phyloP scores from a whole-genome alignment of 2,797 vertebrate species.

The Chanos chanos region DNA sequence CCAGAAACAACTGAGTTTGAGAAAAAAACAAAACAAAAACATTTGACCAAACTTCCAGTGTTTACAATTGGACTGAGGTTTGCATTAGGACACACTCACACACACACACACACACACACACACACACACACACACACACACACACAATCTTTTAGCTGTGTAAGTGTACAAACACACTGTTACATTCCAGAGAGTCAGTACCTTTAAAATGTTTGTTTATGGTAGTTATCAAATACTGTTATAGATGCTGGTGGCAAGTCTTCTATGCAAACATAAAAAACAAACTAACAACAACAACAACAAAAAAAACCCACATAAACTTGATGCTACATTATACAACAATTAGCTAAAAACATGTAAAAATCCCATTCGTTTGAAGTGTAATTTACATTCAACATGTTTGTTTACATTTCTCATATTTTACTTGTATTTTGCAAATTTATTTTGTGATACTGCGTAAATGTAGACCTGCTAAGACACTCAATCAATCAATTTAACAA shows the following conservation, averaged over 20 bases:
- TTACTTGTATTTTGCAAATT: neutral
- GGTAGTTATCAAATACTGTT: constrained; percentile 28
- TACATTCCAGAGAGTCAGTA: constrained; percentile 29
- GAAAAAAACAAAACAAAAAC: too few relatives aligned
- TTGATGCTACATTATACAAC: neutral
- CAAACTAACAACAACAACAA: constrained; percentile 1
- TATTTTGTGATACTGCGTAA: neutral
- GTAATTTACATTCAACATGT: constrained; percentile 28
- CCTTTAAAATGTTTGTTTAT: constrained; percentile 1
- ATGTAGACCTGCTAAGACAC: too few relatives aligned
- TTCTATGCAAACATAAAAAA: constrained; percentile 5
- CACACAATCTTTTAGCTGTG: neutral
- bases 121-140: constrained; percentile 14
- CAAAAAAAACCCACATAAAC: constrained; percentile 9
- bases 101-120: neutral
- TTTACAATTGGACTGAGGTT: too few relatives aligned
- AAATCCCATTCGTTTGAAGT: constrained; percentile 17
- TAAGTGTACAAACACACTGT: neutral
- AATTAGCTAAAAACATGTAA: constrained; percentile 9
- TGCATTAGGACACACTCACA: neutral
- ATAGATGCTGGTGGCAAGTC: constrained; percentile 41
- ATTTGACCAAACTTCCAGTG: too few relatives aligned
- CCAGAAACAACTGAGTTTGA: too few relatives aligned
- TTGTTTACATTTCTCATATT: neutral
- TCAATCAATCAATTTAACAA: neutral